A percentile compares a stretch with the other conserved stretches of the same genome.
phyloP scores from a whole-genome alignment of 2,113 vertebrate species.

The Lynx canadensis region DNA sequence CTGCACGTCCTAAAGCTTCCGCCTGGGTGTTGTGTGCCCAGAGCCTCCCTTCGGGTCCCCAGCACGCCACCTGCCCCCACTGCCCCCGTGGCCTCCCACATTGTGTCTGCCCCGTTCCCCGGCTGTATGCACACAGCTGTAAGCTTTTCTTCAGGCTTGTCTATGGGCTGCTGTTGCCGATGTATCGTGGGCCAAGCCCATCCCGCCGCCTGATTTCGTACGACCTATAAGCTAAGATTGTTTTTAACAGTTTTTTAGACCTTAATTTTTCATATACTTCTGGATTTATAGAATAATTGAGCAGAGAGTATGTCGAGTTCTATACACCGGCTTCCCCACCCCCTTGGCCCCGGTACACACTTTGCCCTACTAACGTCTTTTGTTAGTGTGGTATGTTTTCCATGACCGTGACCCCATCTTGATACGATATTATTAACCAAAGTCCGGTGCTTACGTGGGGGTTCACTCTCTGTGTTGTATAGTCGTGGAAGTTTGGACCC shows the following conservation, averaged over 20 bases:
- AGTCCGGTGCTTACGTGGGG: background rate
- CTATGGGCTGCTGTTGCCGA: accelerated
- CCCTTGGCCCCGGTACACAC: accelerated
- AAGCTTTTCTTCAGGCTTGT: too few species aligned
- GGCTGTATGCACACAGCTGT: accelerated
- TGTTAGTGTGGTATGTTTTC: background rate
- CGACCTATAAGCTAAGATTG: background rate
- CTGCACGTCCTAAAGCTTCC: accelerated
- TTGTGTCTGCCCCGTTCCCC: accelerated
- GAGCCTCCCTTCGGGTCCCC: background rate
- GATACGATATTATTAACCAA: accelerated
- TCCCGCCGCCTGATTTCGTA: accelerated
- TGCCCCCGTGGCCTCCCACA: accelerated
- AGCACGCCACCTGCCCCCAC: accelerated
- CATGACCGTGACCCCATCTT: accelerated
- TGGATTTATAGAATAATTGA: background rate
- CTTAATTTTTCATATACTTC: background rate
- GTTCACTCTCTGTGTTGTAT: accelerated
- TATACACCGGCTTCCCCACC: accelerated
- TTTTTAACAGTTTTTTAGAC: background rate
- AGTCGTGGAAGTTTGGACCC: too few species aligned
- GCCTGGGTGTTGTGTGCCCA: background rate
- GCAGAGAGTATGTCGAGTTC: background rate
- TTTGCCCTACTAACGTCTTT: background rate
- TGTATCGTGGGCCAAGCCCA: background rate